Percentiles rank a stretch among this genome's conserved stretches.
Conservation (phyloP, 2,113 vertebrate genomes). For the Phycodurus eques region DNA sequence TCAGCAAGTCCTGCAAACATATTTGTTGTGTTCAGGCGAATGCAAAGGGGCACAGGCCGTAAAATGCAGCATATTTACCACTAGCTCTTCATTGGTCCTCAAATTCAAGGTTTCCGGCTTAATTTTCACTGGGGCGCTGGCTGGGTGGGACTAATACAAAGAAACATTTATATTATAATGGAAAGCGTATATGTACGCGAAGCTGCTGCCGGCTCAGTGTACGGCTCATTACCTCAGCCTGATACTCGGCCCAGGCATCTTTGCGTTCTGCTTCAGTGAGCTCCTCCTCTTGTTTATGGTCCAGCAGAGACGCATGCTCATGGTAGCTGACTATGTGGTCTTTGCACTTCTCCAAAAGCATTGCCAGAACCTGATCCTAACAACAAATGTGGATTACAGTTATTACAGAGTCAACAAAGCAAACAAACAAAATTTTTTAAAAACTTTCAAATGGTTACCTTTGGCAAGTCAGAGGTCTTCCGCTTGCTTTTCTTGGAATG, state of each 20-base stretch:
- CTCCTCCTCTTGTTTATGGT: constrained; percentile 93
- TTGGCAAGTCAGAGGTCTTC: constrained; percentile 79
- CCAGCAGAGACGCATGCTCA: constrained; percentile 92
- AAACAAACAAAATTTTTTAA: too few relatives aligned
- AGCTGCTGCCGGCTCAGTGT: background rate
- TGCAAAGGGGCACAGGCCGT: background rate
- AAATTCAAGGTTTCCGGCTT: constrained; percentile 13
- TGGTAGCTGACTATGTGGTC: constrained; percentile 90
- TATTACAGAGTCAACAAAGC: background rate
- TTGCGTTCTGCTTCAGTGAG: constrained; percentile 91
- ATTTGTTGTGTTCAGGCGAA: background rate
- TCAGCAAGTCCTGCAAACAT: constrained; percentile 49
- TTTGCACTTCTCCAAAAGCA: constrained; percentile 82
- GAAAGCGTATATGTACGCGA: background rate
- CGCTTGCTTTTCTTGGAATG: constrained; percentile 89
- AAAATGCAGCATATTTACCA: constrained; percentile 42
- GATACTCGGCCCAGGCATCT: constrained; percentile 93
- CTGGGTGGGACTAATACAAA: constrained; percentile 29
- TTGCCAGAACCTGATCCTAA: constrained; percentile 83
- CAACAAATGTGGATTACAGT: background rate
- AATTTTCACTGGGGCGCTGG: background rate
- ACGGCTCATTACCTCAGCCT: constrained; percentile 85
- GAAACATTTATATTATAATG: background rate
- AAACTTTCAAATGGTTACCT: constrained; percentile 50
- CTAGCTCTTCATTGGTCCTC: constrained; percentile 55